These are phyloP conservation scores for Spicauda simplicius DNA, from an alignment of 2,888 invertebrate species.

Conservation along the genomic window DNA sequence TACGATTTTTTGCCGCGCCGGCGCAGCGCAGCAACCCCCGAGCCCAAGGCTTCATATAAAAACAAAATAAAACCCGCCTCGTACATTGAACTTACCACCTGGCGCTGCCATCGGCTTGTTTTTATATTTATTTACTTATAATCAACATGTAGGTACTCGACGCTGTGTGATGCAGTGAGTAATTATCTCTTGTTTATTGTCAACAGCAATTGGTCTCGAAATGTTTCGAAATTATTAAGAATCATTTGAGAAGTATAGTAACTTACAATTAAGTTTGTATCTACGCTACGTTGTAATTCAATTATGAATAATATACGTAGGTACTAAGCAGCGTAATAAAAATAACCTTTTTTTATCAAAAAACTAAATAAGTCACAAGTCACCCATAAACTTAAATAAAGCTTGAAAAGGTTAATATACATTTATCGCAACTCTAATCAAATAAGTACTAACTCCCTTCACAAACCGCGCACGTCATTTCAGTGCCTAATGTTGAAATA, in stretches of 20 bases:
- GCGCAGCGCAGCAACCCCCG: slow-evolving; percentile 55
- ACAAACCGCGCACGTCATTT: neutral
- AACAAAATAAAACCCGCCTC: slow-evolving; percentile 70
- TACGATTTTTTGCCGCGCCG: slow-evolving; percentile 52
- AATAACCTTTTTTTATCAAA: too few relatives aligned
- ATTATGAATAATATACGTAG: too few relatives aligned
- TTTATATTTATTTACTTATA: slow-evolving; percentile 19
- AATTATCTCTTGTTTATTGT: slow-evolving; percentile 1
- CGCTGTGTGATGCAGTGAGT: neutral
- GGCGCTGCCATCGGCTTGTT: slow-evolving; percentile 48
- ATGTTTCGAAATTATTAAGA: too few relatives aligned
- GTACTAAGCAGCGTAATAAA: too few relatives aligned
- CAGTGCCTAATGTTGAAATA: neutral
- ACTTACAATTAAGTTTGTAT: too few relatives aligned
- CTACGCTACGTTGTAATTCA: too few relatives aligned
- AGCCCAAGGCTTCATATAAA: slow-evolving; percentile 59
- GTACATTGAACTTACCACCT: slow-evolving; percentile 77
- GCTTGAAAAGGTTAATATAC: too few relatives aligned
- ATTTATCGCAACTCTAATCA: too few relatives aligned
- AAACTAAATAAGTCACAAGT: too few relatives aligned
- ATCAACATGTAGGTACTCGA: neutral
- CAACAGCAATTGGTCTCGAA: neutral
- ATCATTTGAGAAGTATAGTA: too few relatives aligned
- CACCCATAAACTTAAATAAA: too few relatives aligned
- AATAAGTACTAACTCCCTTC: neutral